Base-by-base conservation (phyloP, 2,888 invertebrate genomes). In the Exocentrus adspersus region DNA sequence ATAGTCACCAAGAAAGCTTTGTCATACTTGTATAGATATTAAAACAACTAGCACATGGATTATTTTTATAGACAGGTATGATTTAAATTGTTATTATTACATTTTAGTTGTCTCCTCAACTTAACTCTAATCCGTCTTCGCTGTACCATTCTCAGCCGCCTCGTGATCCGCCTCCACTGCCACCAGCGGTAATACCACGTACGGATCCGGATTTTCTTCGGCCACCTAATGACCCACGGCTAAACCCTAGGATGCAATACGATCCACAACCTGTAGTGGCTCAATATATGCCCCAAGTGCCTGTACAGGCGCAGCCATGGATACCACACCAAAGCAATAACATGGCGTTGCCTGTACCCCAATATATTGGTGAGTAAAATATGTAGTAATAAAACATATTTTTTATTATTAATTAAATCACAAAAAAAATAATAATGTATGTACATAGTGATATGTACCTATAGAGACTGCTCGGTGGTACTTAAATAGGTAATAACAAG, bases 291-390 rank as follows among this genome's bases (percentile, higher is more conserved):
- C 67, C 72, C 9, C 72, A 69, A 48, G 41, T 69, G 21, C 62
- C 67, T 10, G 50, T 64, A 14, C 70, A 70, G 54, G 62, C 64
- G 16, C 69, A 66, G 28, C 77, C 73, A 57, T 80, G 80, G 80
- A 73, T 75, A 9, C 71, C 75, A 1, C 79, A 75, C 54, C 80
- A 80, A 60, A 67, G 75, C 2, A 78, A 78, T 63, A 79, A 77
- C 60, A 72, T 80, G 69, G 71, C 75, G 71, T 74, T 76, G 16
- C 79, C 76, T 63, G 69, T 77, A 53, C 72, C 74, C 17, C 79
- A 76, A 67, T 81, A 79, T 67, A 70, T 67, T 73, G 79, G 80
- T 80, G 66, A 64, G 65, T 65, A 45, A n/a, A n/a, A n/a, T n/a
- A n/a, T n/a, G n/a, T n/a, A n/a, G n/a, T n/a, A n/a, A n/a, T n/a